phyloP scores from a whole-genome alignment of 1,140 invertebrate genomes.

The Micrasema longulum region DNA sequence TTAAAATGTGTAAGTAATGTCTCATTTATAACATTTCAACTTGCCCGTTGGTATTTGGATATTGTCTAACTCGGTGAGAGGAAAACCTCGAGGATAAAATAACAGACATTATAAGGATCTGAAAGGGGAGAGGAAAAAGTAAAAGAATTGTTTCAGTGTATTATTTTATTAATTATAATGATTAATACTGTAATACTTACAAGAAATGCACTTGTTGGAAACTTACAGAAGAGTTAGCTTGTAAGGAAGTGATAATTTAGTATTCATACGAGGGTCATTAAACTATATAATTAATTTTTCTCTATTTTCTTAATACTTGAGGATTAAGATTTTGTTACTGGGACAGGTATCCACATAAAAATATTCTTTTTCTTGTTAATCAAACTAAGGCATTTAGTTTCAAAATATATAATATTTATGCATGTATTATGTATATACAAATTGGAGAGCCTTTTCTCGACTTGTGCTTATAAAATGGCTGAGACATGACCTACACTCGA shows the following conservation, averaged over 20 bases:
- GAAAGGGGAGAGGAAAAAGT: constrained; percentile 7
- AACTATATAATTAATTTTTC: constrained; percentile 48
- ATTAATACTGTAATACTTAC: constrained; percentile 89
- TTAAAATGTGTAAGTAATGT: too few relatives aligned
- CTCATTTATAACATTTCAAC: too few relatives aligned
- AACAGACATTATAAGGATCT: too few relatives aligned
- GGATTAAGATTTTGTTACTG: constrained; percentile 42
- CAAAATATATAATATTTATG: constrained; percentile 51
- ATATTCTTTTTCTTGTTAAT: constrained; percentile 50
- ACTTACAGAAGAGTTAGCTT: constrained; percentile 83
- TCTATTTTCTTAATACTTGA: constrained; percentile 47
- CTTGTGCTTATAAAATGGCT: constrained; percentile 53
- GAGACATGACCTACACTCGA: constrained; percentile 52
- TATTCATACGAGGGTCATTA: constrained; percentile 51
- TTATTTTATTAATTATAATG: constrained; percentile 62
- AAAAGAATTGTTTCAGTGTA: constrained; percentile 46
- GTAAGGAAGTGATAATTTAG: constrained; percentile 54
- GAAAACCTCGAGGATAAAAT: too few relatives aligned
- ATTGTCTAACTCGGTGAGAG: too few relatives aligned
- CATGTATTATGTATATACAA: constrained; percentile 51
- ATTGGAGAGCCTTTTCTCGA: constrained; percentile 52
- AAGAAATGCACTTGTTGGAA: constrained; percentile 89
- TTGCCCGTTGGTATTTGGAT: too few relatives aligned
- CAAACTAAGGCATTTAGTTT: constrained; percentile 52
- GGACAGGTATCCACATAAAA: constrained; percentile 54